Conservation (phyloP, 2,113 vertebrate species). For the Polyodon spathula region DNA sequence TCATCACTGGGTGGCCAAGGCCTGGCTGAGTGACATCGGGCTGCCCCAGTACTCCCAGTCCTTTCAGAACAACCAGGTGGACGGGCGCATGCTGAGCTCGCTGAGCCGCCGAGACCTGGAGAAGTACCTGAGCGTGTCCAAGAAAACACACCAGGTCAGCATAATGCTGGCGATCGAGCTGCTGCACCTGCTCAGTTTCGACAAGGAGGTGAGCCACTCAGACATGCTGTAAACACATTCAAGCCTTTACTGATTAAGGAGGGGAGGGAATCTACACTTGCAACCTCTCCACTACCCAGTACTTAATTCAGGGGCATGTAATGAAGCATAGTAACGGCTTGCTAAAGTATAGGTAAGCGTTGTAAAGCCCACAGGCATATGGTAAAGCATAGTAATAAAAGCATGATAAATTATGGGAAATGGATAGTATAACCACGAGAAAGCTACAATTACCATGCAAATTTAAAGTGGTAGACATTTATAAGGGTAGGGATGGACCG, state of each 20-base stretch:
- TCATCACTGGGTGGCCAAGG: conserved; percentile 83
- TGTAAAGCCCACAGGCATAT: too few relatives aligned
- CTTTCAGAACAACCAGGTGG: conserved; percentile 72
- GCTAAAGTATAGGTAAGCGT: too few relatives aligned
- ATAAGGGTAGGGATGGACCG: too few relatives aligned
- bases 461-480: too few relatives aligned
- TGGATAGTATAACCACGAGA: too few relatives aligned
- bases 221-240: not conserved
- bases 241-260: not conserved
- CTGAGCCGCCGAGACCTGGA: conserved; percentile 70
- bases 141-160: conserved; percentile 77
- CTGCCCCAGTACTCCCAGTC: conserved; percentile 77
- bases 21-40: conserved; percentile 72
- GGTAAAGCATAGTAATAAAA: too few relatives aligned
- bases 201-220: conserved; percentile 61
- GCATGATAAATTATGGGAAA: too few relatives aligned
- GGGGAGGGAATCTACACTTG: too few relatives aligned
- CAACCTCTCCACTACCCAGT: too few relatives aligned
- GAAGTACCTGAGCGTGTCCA: conserved; percentile 65
- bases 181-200: conserved; percentile 64
- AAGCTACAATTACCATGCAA: too few relatives aligned
- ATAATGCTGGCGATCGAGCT: conserved; percentile 75
- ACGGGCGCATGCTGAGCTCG: conserved; percentile 69
- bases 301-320: too few relatives aligned
- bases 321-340: too few relatives aligned